phyloP scores from a whole-genome alignment of 2,113 vertebrate species.

The Cyanocitta stelleri region DNA sequence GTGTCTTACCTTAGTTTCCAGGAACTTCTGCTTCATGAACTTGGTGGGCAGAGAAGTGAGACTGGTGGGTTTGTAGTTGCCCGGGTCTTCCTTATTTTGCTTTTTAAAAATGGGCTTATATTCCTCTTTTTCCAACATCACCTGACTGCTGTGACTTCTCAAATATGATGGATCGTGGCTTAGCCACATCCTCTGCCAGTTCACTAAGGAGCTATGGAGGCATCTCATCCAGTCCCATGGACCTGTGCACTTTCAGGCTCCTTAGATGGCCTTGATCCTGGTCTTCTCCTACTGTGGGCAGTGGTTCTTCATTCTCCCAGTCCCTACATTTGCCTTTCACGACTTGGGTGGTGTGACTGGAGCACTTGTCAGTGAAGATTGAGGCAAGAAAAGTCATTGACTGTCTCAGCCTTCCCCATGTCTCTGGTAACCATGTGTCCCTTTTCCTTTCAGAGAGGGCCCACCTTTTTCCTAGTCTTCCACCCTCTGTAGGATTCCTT shows the following conservation, averaged over 20 bases:
- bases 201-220: fast-evolving
- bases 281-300: not conserved
- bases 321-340: not conserved
- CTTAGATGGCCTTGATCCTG: not conserved
- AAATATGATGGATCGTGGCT: not conserved
- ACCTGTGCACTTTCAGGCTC: not conserved
- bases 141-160: not conserved
- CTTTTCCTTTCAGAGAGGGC: not conserved
- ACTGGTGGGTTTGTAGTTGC: not conserved
- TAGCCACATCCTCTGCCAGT: not conserved
- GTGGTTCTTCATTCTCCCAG: not conserved
- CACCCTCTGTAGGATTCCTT: not conserved
- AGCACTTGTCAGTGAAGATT: not conserved
- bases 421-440: not conserved
- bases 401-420: not conserved
- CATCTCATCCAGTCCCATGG: not conserved
- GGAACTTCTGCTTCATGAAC: not conserved
- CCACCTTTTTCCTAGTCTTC: not conserved
- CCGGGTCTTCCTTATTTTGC: not conserved
- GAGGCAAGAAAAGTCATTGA: not conserved
- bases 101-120: not conserved
- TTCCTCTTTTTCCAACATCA: not conserved
- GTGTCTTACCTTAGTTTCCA: not conserved
- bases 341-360: not conserved
- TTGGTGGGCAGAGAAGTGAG: not conserved